Evolutionary conservation across 2,797 vertebrate species (phyloP).

Genomic region (Artibeus jamaicensis): DNA sequence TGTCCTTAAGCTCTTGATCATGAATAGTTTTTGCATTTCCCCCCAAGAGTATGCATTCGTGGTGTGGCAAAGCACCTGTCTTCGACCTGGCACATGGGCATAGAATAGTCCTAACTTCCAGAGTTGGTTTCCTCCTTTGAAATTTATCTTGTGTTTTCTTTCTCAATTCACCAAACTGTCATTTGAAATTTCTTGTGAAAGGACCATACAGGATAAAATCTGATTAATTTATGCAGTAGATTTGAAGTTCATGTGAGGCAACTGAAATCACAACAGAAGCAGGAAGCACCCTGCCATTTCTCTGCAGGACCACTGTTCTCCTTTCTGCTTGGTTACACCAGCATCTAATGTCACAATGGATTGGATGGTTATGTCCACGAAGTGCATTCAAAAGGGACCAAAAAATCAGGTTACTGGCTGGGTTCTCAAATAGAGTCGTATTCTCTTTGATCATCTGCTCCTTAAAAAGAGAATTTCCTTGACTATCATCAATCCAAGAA

Average conservation of each 20-base stretch:
- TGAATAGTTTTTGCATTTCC: neutral
- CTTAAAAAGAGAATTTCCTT: neutral
- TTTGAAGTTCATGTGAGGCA: neutral
- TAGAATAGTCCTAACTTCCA: neutral
- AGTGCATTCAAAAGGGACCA: neutral
- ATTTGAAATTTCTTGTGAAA: conserved; percentile 46
- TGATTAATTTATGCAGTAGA: neutral
- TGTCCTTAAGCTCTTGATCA: neutral
- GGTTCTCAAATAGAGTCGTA: neutral
- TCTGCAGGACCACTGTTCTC: neutral
- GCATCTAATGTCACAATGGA: neutral
- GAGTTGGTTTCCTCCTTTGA: neutral
- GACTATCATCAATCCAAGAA: neutral
- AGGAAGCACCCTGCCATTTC: neutral
- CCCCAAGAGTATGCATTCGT: neutral
- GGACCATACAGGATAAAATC: conserved; percentile 13
- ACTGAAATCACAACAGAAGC: neutral
- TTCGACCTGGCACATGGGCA: neutral
- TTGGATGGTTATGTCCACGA: neutral
- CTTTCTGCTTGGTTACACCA: neutral
- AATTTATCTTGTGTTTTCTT: neutral
- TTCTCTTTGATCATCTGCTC: conserved; percentile 12
- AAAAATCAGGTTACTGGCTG: neutral
- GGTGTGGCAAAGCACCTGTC: neutral
- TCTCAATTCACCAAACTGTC: conserved; percentile 12